phyloP scores from a whole-genome alignment of 2,797 vertebrate species.

The Sebastes steindachneri region DNA sequence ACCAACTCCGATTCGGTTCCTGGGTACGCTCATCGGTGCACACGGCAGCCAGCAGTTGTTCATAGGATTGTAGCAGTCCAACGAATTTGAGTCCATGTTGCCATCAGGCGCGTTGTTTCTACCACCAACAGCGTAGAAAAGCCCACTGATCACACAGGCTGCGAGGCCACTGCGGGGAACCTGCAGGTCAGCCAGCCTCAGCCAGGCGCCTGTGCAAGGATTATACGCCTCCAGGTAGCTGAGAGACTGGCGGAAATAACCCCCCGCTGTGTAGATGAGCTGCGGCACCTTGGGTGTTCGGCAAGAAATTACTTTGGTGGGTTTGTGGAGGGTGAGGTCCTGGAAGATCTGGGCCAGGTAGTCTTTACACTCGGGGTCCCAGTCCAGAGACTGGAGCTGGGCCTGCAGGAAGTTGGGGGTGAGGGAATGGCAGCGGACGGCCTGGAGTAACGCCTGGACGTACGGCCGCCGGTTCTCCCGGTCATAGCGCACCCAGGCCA shows the following conservation, averaged over 20 bases:
- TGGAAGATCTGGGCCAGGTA: constrained; percentile 94
- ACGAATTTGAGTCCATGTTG: constrained; percentile 91
- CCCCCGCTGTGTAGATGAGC: constrained; percentile 93
- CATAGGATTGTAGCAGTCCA: constrained; percentile 97
- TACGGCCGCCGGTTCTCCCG: constrained; percentile 88
- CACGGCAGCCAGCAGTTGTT: constrained; percentile 94
- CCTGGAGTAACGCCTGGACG: constrained; percentile 91
- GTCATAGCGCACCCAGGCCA: constrained; percentile 95
- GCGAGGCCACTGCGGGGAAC: constrained; percentile 92
- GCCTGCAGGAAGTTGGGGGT: constrained; percentile 93
- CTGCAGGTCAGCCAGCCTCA: constrained; percentile 89
- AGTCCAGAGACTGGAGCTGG: constrained; percentile 92
- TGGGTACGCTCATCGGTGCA: constrained; percentile 91
- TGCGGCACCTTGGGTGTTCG: constrained; percentile 91
- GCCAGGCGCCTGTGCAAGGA: constrained; percentile 86
- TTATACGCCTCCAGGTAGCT: constrained; percentile 92
- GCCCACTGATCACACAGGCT: constrained; percentile 91
- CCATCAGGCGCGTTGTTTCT: constrained; percentile 94
- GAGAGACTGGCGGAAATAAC: constrained; percentile 92
- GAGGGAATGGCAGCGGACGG: constrained; percentile 95
- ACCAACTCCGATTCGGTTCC: constrained; percentile 93
- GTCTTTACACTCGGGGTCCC: constrained; percentile 91
- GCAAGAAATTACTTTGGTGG: constrained; percentile 83
- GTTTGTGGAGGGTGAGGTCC: constrained; percentile 94
- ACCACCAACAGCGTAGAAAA: constrained; percentile 93